A percentile compares a stretch with the other conserved stretches of the same genome.
These are phyloP conservation scores for Marisa cornuarietis DNA, from an alignment of 1,140 invertebrate species.

Conservation along the genomic window DNA sequence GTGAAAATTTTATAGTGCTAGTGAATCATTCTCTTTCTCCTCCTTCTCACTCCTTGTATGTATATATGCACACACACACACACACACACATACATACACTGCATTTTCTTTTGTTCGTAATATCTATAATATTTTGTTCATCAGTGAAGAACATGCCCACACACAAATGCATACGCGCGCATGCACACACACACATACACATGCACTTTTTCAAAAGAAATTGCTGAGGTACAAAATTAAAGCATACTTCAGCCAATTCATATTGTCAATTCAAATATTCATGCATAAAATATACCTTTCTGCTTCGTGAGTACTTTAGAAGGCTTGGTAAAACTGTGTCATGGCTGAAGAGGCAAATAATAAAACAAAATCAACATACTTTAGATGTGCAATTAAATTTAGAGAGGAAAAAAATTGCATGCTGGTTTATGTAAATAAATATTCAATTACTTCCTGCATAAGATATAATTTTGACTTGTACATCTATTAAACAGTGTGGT, in stretches of 20 bases:
- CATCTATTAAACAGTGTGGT: neutral
- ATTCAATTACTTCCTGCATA: neutral
- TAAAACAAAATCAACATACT: slow-evolving; percentile 3
- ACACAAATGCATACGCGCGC: too few relatives aligned
- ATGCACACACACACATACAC: too few relatives aligned
- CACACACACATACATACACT: neutral
- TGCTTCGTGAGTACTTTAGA: slow-evolving; percentile 43
- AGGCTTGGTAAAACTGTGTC: slow-evolving; percentile 49
- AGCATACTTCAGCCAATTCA: too few relatives aligned
- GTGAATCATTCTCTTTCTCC: neutral
- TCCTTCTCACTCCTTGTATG: neutral
- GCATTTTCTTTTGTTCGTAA: too few relatives aligned
- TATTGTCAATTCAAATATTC: too few relatives aligned
- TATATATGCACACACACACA: slow-evolving; percentile 6
- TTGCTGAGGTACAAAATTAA: too few relatives aligned
- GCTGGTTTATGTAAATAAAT: too few relatives aligned
- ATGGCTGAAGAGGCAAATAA: slow-evolving; percentile 38
- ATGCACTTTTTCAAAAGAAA: too few relatives aligned
- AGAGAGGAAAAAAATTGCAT: neutral
- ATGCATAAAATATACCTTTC: slow-evolving; percentile 36
- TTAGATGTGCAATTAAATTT: neutral
- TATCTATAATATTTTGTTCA: too few relatives aligned
- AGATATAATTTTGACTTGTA: neutral
- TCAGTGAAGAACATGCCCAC: too few relatives aligned
- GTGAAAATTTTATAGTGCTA: neutral